Conservation (phyloP, 2,797 vertebrate species). For the Coluber constrictor region DNA sequence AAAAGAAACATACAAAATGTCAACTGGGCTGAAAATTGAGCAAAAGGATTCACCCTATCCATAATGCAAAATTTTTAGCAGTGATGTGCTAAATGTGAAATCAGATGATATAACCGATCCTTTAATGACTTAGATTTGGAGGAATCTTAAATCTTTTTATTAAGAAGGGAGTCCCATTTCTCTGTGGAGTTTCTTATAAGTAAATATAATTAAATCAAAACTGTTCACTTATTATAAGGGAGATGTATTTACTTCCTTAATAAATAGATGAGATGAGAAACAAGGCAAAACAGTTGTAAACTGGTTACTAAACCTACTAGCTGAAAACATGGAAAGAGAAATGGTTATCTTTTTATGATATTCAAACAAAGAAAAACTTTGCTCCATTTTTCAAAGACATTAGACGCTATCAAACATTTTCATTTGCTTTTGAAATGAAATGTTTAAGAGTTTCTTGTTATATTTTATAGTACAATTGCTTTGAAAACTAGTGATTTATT, state of each 20-base stretch:
- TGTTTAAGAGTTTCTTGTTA: neutral
- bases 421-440: neutral
- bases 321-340: neutral
- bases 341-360: neutral
- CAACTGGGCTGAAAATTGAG: neutral
- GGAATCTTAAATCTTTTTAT: neutral
- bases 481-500: constrained; percentile 23
- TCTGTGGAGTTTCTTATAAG: no score
- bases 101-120: neutral
- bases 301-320: neutral
- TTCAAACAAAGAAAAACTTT: constrained; percentile 12
- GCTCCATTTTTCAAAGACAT: constrained; percentile 24
- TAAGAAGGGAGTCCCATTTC: neutral
- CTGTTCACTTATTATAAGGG: neutral
- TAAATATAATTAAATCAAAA: neutral
- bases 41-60: neutral
- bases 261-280: neutral
- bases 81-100: neutral
- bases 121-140: neutral
- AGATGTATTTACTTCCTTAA: constrained; percentile 5
- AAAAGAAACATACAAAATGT: neutral
- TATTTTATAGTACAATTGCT: neutral
- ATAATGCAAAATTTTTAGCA: neutral
- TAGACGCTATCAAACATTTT: constrained; percentile 26
- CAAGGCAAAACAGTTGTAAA: neutral